Base-by-base conservation (phyloP, 2,797 vertebrate genomes). In the Taeniopygia guttata region DNA sequence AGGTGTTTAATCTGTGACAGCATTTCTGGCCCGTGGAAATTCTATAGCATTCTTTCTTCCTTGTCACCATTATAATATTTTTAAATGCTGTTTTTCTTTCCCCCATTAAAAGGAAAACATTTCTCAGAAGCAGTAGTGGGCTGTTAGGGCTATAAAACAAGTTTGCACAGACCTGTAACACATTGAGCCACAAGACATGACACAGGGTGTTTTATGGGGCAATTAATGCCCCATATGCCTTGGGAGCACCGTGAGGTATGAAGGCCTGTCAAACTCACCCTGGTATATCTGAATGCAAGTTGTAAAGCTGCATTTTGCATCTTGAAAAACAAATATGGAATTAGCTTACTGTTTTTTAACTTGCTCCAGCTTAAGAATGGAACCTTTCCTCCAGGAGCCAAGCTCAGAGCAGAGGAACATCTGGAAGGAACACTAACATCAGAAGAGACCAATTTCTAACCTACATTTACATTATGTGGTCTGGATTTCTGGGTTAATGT, bases 211-310 rank as follows among this genome's bases (percentile, higher is more conserved):
- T 97, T 96, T 97, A 97, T 96, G 93, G 91, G 93, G 91, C 91
- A 94, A 95, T 97, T 96, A 96, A 97, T 96, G 84, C 49, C 80
- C n/a, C n/a, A n/a, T n/a, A n/a, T 89, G 87, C 94, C 94, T 93
- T 80, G 86, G 85, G 90, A 95, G 54, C 19, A 25, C 80, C 5
- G 15, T 20, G 72, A 96, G 86, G 77, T 64, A 94, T 67, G 89
- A 88, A 91, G 89, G 49, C 62, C 74, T 81, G 54, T 95, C 94
- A 95, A 93, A 94, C 64, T 91, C 85, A 89, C 70, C 67, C 87
- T 64, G 42, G 11, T 27, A 76, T 40, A 94, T 70, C 89, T 25
- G 1, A 90, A 79, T 55, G 42, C 38, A 54, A 84, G 63, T 36
- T 45, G 59, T 70, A 94, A 88, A 86, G 70, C 52, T 51, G 38